Evolutionary conservation across 1,140 invertebrate species (phyloP), one percentile per base, ranked within the genome.

Genomic region (Hormaphis cornu): DNA sequence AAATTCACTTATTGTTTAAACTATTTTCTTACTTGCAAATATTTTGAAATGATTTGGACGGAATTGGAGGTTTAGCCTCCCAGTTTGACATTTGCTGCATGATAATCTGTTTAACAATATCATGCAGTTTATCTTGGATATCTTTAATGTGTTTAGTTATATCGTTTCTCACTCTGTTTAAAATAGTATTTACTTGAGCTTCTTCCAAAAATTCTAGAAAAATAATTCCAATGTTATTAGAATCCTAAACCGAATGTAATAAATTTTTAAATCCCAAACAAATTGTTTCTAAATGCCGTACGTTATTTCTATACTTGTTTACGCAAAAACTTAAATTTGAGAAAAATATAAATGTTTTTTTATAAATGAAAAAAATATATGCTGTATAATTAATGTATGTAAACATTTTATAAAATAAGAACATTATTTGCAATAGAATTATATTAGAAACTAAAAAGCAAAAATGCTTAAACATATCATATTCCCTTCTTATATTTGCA

Each of bases 61-160:
- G 96, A 72, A 97, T 89, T 2, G 95, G 95, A 24, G 95, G 93
- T 75, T 91, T 89, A 0, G 94, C 93, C 77, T 94, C 91, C 95
- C 95, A 98, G 72, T 82, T 82, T 16, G 81, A 81, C 71, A 95
- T 79, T 75, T 93, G 89, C 54, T 83, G 84, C 35, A 83, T 83
- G 18, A 96, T 79, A 73, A 94, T 85, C 74, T 88, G 89, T 74
- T 88, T 89, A 53, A 97, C 90, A 74, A 98, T 93, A 22, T 85
- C 82, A 33, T 95, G 84, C 71, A 98, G 85, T 82, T 98, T 98
- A 72, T 84, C 86, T 75, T 92, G 88, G 72, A 98, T 90, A 81
- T 97, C 93, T 73, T 87, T 85, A 56, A 95, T 87, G 78, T 98
- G 96, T n/a, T 72, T 72, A 52, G 72, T 74, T 2, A 75, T 72